Evolutionary conservation across 1,140 invertebrate genomes (phyloP), one percentile per base, ranked within the genome.

Genomic region (Sinonovacula constricta): DNA sequence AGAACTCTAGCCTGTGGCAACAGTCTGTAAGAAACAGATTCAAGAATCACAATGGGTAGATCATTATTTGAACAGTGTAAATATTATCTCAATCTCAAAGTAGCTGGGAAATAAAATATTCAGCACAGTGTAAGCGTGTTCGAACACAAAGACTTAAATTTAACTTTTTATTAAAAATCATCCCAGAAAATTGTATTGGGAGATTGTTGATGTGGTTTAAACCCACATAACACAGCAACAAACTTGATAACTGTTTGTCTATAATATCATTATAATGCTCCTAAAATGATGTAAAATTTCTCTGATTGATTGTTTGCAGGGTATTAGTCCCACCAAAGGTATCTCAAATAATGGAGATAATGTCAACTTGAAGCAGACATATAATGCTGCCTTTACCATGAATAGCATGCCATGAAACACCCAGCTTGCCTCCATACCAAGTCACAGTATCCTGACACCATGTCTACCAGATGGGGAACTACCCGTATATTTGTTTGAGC

Each of bases 1-100:
- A 89, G 70, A 51, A 88, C 88, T 68, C 88, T 74, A 12, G 88
- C 88, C 57, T 88, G 87, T 2, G 88, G 88, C 15, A 89, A 70
- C 51, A 88, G 45, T 53, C 88, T 89, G 57, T 3, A 80, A 74
- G 79, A 69, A n/a, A 59, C 7, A 65, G 39, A 75, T 28, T 57
- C 15, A 31, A 60, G 5, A 5, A 56, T 33, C n/a, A 39, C 31
- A 1, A 57, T 39, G 5, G 22, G 7, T 10, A 59, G 24, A n/a
- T 59, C 31, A 54, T 14, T 39, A n/a, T n/a, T n/a, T n/a, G n/a
- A n/a, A n/a, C n/a, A n/a, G n/a, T n/a, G n/a, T n/a, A n/a, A n/a
- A n/a, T n/a, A n/a, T n/a, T n/a, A n/a, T n/a, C n/a, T n/a, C n/a
- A n/a, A n/a, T n/a, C n/a, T n/a, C n/a, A n/a, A n/a, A n/a, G n/a